Evolutionary conservation across 2,797 vertebrate species (phyloP), one percentile per base, ranked within the genome.

Genomic region (Gila robusta): DNA sequence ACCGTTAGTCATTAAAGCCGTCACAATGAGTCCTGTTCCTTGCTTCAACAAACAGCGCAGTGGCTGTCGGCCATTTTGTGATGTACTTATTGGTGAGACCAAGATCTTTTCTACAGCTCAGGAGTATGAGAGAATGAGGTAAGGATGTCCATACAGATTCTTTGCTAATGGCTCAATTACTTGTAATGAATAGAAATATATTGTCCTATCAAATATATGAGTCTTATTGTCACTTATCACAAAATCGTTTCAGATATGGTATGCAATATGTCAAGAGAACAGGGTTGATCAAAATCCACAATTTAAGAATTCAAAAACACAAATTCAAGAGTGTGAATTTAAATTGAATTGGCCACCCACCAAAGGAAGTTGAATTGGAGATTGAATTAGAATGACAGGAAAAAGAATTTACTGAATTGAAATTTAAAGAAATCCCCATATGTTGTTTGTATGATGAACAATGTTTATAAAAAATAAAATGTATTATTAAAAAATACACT

Each of bases 91-190:
- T 0, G 98, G 98, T 56, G 98, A 99, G 93, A 99, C 98, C 9
- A 96, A 98, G 92, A 98, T 99, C 92, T 99, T 99, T 87, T 97
- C 95, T 85, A 99, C 98, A 0, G 96, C 97, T 37, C 96, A 97
- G 91, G 98, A 99, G 67, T 99, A 99, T 0, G 98, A 99, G 93
- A 96, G 96, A 91, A 99, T 99, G 98, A 98, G 98, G 98, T 99
- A 91, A 3, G 79, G 14, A 39, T 37, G 6, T 39, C 19, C 37
- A 8, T 56, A 23, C 32, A 56, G 5, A 35, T 21, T 7, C 0
- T 37, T 6, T 76, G 32, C 21, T 56, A 39, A 37, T 56, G 21
- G 32, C 5, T 77, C 21, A 56, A 47, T 73, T 73, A 47, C 26
- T 28, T 47, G 72, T 32, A 32, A 52, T 28, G 7, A 28, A 62